Percentiles rank a stretch among this genome's conserved stretches.
These are phyloP conservation scores for Clamator glandarius DNA, from an alignment of 2,797 vertebrate species.

Conservation along the genomic window DNA sequence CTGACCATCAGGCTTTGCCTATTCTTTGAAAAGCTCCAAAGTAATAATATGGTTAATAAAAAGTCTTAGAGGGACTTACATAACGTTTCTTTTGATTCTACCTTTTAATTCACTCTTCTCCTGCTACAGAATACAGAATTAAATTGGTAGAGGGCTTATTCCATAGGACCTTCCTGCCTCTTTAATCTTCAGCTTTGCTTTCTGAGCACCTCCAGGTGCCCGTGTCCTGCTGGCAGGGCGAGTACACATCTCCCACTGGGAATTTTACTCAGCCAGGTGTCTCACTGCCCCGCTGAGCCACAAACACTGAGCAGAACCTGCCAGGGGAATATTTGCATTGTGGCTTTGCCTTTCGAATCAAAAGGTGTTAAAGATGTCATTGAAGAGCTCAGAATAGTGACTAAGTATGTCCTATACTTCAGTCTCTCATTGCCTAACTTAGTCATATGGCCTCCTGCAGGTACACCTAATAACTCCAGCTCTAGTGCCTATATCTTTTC, in stretches of 20 bases:
- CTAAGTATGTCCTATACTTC: conserved; percentile 74
- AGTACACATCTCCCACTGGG: conserved; percentile 84
- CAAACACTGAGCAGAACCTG: conserved; percentile 87
- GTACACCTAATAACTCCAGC: conserved; percentile 77
- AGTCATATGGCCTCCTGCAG: conserved; percentile 77
- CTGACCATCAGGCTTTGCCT: not conserved
- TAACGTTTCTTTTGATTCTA: conserved; percentile 47
- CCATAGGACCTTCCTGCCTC: conserved; percentile 69
- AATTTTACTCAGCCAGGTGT: conserved; percentile 89
- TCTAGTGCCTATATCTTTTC: conserved; percentile 74
- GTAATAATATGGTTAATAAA: not conserved
- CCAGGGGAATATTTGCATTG: conserved; percentile 77
- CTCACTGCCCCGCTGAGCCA: conserved; percentile 81
- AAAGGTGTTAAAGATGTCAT: conserved; percentile 74
- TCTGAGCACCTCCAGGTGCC: conserved; percentile 80
- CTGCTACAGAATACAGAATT: conserved; percentile 76
- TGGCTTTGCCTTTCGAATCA: conserved; percentile 77
- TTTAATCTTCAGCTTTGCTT: conserved; percentile 86
- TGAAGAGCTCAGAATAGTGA: conserved; percentile 74
- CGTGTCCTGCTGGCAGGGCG: conserved; percentile 80
- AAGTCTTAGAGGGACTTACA: not conserved
- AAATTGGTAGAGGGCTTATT: conserved; percentile 76
- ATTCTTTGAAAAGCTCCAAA: conserved; percentile 4
- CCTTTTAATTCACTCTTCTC: conserved; percentile 61
- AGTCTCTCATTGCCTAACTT: conserved; percentile 67